Percentiles rank a stretch among this genome's conserved stretches.
These are phyloP conservation scores for Catamblyrhynchus diadema DNA, from an alignment of 2,797 vertebrate genomes.

Conservation along the genomic window DNA sequence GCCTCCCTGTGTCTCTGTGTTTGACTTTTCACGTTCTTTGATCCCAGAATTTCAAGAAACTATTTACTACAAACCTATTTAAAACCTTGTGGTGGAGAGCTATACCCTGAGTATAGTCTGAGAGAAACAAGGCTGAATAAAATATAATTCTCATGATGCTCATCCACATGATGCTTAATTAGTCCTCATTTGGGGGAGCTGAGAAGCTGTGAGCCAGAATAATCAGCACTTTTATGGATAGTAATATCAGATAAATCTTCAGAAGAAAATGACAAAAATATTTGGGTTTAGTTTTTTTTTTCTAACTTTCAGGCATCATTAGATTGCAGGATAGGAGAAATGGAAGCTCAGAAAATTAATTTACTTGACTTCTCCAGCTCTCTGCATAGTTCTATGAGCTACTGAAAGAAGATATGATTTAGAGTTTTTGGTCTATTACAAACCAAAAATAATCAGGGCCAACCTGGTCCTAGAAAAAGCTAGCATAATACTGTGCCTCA, in stretches of 20 bases:
- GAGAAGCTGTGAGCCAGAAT: background rate
- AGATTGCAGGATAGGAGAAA: background rate
- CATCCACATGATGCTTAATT: constrained; percentile 15
- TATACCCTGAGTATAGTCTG: background rate
- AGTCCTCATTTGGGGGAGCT: background rate
- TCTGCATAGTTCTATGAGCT: background rate
- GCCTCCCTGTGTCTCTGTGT: background rate
- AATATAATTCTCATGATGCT: background rate
- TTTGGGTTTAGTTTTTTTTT: background rate
- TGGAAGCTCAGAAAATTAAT: background rate
- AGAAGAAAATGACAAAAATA: background rate
- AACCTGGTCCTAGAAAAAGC: background rate
- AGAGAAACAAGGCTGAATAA: constrained; percentile 27
- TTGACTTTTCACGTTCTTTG: background rate
- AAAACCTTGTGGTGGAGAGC: background rate
- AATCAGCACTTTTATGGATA: background rate
- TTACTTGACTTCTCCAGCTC: background rate
- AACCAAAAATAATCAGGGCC: background rate
- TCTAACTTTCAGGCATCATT: background rate
- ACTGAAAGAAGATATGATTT: background rate
- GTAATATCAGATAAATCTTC: background rate
- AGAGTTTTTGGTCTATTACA: background rate
- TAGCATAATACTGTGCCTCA: background rate
- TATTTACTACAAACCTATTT: background rate
- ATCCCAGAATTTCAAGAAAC: background rate